phyloP scores from a whole-genome alignment of 2,113 vertebrate species.

The Jaculus jaculus region DNA sequence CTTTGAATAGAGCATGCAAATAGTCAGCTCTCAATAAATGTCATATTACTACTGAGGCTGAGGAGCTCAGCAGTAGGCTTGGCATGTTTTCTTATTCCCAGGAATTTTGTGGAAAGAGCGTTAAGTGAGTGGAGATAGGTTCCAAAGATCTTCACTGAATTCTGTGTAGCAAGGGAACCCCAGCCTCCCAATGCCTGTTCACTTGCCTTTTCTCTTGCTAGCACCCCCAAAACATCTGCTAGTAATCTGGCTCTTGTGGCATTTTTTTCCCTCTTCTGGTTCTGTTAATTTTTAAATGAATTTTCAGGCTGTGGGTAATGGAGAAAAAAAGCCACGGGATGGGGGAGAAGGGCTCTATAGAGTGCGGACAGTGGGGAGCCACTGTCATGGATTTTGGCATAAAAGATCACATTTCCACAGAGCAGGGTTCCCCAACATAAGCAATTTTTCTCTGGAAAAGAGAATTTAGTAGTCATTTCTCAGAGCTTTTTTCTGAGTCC shows the following conservation, averaged over 20 bases:
- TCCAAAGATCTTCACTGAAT: neutral
- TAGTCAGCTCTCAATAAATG: conserved; percentile 17
- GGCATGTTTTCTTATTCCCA: neutral
- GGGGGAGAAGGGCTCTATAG: neutral
- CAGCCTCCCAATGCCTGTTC: neutral
- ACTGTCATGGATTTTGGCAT: conserved; percentile 18
- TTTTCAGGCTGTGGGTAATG: conserved; percentile 64
- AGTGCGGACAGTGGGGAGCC: conserved; percentile 1
- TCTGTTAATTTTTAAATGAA: conserved; percentile 76
- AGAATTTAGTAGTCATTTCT: conserved; percentile 1
- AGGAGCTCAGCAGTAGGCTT: neutral
- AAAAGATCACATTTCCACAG: conserved; percentile 52
- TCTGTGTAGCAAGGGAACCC: neutral
- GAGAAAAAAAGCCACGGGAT: conserved; percentile 9
- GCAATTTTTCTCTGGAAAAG: conserved; percentile 40
- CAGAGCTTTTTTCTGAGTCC: neutral
- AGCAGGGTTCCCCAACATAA: neutral
- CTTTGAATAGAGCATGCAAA: neutral
- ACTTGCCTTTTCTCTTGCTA: neutral
- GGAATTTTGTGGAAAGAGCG: conserved; percentile 9
- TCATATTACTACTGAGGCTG: neutral
- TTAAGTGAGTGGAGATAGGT: neutral
- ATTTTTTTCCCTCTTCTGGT: conserved; percentile 10
- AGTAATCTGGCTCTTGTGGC: conserved; percentile 69
- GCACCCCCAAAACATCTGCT: conserved; percentile 61